These are phyloP conservation scores for Palloptera scutellata DNA, from an alignment of 2,888 invertebrate genomes.

Conservation along the genomic window DNA sequence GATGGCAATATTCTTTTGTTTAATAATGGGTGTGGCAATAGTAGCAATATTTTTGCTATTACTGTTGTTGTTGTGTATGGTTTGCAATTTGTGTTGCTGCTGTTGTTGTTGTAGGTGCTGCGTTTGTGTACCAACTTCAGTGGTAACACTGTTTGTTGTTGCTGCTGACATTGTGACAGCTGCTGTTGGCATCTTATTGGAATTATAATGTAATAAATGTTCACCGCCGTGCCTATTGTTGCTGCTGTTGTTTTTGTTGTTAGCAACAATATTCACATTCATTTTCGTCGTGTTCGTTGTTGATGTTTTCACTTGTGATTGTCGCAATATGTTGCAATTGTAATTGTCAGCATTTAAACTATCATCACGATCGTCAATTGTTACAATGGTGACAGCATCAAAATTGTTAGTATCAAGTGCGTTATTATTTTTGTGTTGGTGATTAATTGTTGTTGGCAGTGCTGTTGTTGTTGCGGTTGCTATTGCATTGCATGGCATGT, in stretches of 20 bases:
- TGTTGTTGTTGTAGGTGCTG: slow-evolving; percentile 37
- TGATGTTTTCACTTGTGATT: not conserved
- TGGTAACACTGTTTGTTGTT: slow-evolving; percentile 12
- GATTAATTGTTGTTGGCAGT: slow-evolving; percentile 7
- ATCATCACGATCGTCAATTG: slow-evolving; percentile 1
- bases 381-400: slow-evolving; percentile 3
- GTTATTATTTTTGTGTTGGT: not conserved
- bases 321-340: slow-evolving; percentile 19
- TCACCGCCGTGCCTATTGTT: not conserved
- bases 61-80: slow-evolving; percentile 43
- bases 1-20: slow-evolving; percentile 55
- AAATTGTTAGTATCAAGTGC: slow-evolving; percentile 11
- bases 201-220: not conserved
- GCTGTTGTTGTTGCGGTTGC: slow-evolving; percentile 20
- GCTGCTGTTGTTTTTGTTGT: slow-evolving; percentile 4
- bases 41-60: slow-evolving; percentile 37
- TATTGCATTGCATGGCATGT: slow-evolving; percentile 2
- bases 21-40: slow-evolving; percentile 35
- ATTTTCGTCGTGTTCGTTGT: slow-evolving; percentile 20
- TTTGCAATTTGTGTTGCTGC: slow-evolving; percentile 37
- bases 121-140: slow-evolving; percentile 34
- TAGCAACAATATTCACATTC: not conserved
- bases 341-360: not conserved
- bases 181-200: slow-evolving; percentile 27
- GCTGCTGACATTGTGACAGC: slow-evolving; percentile 25